Conservation (phyloP, 37 sponge, comb jelly and placozoan species). For the Agelas oroides region DNA sequence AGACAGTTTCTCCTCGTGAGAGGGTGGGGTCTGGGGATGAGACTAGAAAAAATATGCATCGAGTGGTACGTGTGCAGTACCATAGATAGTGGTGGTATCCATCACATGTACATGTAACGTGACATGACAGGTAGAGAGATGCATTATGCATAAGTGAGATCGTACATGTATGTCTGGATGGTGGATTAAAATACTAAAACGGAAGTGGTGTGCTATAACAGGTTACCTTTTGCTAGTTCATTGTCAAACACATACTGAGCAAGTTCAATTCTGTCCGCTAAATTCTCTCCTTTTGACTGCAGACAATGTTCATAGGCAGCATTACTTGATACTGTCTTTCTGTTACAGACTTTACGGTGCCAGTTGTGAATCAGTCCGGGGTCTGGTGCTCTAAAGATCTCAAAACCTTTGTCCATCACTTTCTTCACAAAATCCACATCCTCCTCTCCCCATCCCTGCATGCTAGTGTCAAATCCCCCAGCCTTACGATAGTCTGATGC, state of each 20-base stretch:
- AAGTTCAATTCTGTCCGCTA: constrained; percentile 81
- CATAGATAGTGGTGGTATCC: no score
- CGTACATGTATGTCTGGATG: no score
- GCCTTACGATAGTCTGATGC: constrained; percentile 63
- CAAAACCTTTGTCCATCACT: constrained; percentile 51
- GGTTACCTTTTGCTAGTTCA: constrained; percentile 22
- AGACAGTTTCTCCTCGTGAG: no score
- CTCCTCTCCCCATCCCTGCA: constrained; percentile 81
- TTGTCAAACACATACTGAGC: constrained; percentile 70
- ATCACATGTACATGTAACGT: no score
- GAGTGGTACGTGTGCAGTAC: no score
- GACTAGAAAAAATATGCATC: no score
- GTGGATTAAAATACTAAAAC: no score
- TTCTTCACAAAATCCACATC: constrained; percentile 72
- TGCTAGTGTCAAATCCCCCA: constrained; percentile 50
- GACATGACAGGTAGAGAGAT: no score
- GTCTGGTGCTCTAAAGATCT: constrained; percentile 76
- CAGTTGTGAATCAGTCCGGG: constrained; percentile 79
- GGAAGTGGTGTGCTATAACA: constrained; percentile 24
- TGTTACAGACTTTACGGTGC: constrained; percentile 70
- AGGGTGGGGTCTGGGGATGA: no score
- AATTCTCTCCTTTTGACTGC: constrained; percentile 73
- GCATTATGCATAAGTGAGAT: no score
- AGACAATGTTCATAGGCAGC: constrained; percentile 67
- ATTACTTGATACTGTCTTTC: constrained; percentile 12